These are phyloP conservation scores for Neotoma lepida DNA, from an alignment of 2,113 vertebrate genomes.

Conservation along the genomic window DNA sequence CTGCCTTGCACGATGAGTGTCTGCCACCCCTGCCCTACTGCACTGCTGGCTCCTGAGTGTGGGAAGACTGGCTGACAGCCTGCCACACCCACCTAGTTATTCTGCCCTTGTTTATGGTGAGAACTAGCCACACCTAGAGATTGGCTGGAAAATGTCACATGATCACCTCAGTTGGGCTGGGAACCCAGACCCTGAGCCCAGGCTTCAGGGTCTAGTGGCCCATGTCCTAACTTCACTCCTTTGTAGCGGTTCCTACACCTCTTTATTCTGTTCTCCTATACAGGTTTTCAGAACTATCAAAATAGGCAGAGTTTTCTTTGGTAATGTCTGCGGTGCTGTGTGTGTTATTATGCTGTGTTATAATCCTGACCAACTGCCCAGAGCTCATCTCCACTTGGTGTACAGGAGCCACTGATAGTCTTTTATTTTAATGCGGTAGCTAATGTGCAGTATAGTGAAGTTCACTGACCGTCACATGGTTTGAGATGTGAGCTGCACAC, in stretches of 20 bases:
- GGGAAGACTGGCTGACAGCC: neutral
- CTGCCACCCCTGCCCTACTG: neutral
- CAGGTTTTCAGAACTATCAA: neutral
- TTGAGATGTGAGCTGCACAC: neutral
- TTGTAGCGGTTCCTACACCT: neutral
- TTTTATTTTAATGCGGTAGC: neutral
- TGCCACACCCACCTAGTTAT: neutral
- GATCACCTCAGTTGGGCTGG: neutral
- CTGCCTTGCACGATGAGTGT: neutral
- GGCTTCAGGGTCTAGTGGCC: neutral
- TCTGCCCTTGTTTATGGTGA: neutral
- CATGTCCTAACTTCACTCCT: neutral
- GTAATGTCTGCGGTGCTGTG: neutral
- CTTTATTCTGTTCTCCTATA: neutral
- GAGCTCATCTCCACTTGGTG: neutral
- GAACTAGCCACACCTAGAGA: neutral
- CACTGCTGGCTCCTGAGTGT: neutral
- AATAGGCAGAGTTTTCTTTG: neutral
- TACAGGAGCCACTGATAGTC: neutral
- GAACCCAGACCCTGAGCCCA: neutral
- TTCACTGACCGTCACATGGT: fast-evolving
- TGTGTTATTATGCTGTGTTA: neutral
- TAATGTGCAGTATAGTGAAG: neutral
- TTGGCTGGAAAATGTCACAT: neutral
- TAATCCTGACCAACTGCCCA: neutral